Conservation (phyloP, 2,113 vertebrate species). For the Syngnathus scovelli region DNA sequence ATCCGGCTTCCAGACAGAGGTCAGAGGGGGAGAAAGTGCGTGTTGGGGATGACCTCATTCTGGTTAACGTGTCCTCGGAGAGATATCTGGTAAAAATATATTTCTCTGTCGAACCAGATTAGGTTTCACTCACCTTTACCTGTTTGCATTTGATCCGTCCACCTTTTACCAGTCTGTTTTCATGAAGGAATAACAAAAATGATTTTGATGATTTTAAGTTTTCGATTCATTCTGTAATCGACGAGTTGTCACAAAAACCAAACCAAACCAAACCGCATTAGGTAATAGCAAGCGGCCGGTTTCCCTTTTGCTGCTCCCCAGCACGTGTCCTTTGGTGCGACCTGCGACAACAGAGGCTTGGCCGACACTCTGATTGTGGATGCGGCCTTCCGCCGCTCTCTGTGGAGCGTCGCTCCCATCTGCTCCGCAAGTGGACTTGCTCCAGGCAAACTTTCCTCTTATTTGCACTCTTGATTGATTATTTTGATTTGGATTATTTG, state of each 20-base stretch:
- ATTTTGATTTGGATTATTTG: background rate
- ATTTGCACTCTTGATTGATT: background rate
- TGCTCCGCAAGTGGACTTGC: constrained; percentile 84
- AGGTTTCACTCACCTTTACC: too few species aligned
- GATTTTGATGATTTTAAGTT: too few species aligned
- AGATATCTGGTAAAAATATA: constrained; percentile 82
- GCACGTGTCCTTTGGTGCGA: constrained; percentile 83
- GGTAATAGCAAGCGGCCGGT: background rate
- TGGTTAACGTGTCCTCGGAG: constrained; percentile 90
- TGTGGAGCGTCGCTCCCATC: constrained; percentile 91
- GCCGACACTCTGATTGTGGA: constrained; percentile 78
- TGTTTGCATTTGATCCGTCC: too few species aligned
- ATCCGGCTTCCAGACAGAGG: constrained; percentile 74
- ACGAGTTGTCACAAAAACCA: too few species aligned
- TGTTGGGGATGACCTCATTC: constrained; percentile 91
- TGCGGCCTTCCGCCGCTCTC: constrained; percentile 89
- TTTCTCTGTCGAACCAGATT: too few species aligned
- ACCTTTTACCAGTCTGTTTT: too few species aligned
- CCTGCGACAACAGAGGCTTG: constrained; percentile 44
- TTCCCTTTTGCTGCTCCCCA: constrained; percentile 40
- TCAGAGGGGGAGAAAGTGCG: constrained; percentile 95
- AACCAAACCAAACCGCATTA: background rate
- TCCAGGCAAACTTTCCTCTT: constrained; percentile 74
- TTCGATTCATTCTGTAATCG: too few species aligned
- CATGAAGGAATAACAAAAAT: too few species aligned